Conservation (phyloP, 2,113 vertebrate species). For the Nerophis lumbriciformis region DNA sequence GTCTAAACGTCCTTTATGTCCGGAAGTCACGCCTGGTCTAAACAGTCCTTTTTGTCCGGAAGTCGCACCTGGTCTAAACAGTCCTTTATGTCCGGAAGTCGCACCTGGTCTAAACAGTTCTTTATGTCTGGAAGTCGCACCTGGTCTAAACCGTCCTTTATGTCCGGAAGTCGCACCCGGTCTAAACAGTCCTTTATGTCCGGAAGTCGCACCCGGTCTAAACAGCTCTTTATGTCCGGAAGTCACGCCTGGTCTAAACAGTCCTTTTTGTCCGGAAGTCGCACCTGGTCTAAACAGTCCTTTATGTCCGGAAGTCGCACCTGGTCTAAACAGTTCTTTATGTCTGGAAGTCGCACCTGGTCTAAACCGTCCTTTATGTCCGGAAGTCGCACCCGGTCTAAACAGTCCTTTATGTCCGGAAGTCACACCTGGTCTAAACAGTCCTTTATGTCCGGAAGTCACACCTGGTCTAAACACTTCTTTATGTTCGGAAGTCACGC, state of each 20-base stretch:
- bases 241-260: background rate
- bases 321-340: background rate
- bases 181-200: background rate
- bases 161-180: background rate
- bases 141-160: background rate
- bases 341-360: background rate
- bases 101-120: background rate
- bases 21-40: background rate
- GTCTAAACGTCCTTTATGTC: background rate
- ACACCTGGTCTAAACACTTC: background rate
- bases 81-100: slow-evolving; percentile 1
- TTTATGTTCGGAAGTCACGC: slow-evolving; percentile 1
- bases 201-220: background rate
- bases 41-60: slow-evolving; percentile 2
- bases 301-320: background rate
- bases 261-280: slow-evolving; percentile 1
- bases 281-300: background rate
- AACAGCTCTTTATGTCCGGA: slow-evolving; percentile 2
- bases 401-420: slow-evolving; percentile 2
- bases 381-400: background rate
- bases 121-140: slow-evolving; percentile 1
- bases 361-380: background rate
- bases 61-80: background rate
- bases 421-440: background rate
- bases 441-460: slow-evolving; percentile 1